phyloP scores from a whole-genome alignment of 2,888 invertebrate species.

The Heteromurus nitidus region DNA sequence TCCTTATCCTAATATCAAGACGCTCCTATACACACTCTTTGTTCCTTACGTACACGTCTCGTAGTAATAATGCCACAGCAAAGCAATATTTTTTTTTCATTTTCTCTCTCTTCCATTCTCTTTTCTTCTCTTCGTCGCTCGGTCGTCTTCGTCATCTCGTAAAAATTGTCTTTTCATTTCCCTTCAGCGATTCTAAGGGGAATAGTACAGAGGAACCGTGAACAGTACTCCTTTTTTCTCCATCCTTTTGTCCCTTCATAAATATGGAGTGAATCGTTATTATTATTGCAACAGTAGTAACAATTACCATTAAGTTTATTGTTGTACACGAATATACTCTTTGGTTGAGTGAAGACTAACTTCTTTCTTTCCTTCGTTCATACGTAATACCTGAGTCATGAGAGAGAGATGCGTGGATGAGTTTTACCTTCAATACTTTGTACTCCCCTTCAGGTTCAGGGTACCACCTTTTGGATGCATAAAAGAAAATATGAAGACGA shows the following conservation, averaged over 20 bases:
- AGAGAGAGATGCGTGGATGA: slow-evolving; percentile 38
- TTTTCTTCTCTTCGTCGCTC: slow-evolving; percentile 26
- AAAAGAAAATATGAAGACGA: slow-evolving; percentile 16
- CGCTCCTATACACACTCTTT: too few relatives aligned
- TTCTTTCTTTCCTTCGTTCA: neutral
- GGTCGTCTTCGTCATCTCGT: slow-evolving; percentile 69
- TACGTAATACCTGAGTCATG: slow-evolving; percentile 15
- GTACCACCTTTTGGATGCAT: slow-evolving; percentile 38
- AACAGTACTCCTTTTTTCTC: slow-evolving; percentile 5
- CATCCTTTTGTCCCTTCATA: slow-evolving; percentile 66
- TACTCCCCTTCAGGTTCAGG: slow-evolving; percentile 50
- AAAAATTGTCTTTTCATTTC: slow-evolving; percentile 69
- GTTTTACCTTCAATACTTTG: slow-evolving; percentile 11
- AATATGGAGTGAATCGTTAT: slow-evolving; percentile 59
- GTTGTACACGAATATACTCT: slow-evolving; percentile 20
- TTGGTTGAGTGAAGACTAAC: neutral
- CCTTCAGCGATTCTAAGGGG: slow-evolving; percentile 37
- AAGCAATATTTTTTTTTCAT: slow-evolving; percentile 52
- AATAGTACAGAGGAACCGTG: slow-evolving; percentile 9
- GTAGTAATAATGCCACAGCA: slow-evolving; percentile 8
- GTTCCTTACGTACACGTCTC: too few relatives aligned
- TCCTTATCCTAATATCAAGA: slow-evolving; percentile 6
- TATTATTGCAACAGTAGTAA: slow-evolving; percentile 54
- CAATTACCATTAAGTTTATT: slow-evolving; percentile 64
- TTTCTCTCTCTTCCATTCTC: slow-evolving; percentile 55